These are phyloP conservation scores for Hypena proboscidalis DNA, from an alignment of 2,888 invertebrate species.

Conservation along the genomic window DNA sequence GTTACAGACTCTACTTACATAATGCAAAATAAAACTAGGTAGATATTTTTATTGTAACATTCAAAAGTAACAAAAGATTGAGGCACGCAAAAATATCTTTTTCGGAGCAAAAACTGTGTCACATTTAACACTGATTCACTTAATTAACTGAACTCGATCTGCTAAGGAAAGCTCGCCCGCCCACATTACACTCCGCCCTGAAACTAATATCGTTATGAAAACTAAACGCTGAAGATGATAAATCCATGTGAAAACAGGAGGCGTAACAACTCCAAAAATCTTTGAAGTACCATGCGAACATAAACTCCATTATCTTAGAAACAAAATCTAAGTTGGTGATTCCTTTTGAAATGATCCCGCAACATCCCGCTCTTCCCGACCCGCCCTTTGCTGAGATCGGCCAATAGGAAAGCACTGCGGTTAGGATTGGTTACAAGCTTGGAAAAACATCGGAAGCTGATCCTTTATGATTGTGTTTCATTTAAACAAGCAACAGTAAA, in stretches of 20 bases:
- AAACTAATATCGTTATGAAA: constrained; percentile 67
- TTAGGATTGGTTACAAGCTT: constrained; percentile 75
- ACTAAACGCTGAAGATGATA: constrained; percentile 55
- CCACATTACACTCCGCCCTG: constrained; percentile 68
- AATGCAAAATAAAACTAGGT: too few species aligned
- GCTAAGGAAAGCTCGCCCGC: constrained; percentile 50
- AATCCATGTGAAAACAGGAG: constrained; percentile 60
- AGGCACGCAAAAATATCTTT: background rate
- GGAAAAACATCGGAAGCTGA: constrained; percentile 67
- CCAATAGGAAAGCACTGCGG: constrained; percentile 61
- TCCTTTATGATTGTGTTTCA: constrained; percentile 68
- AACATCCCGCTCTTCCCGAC: constrained; percentile 64
- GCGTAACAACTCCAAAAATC: constrained; percentile 66
- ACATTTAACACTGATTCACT: constrained; percentile 35
- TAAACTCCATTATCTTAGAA: constrained; percentile 56
- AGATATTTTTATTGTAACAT: too few species aligned
- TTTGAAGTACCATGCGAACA: constrained; percentile 49
- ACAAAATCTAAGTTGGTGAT: constrained; percentile 58
- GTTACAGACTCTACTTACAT: too few species aligned
- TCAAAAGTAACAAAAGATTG: background rate
- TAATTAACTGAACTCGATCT: constrained; percentile 45
- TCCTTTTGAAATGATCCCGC: constrained; percentile 43
- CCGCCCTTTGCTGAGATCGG: constrained; percentile 61
- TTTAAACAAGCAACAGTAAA: constrained; percentile 54
- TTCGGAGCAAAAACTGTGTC: constrained; percentile 13